Percentiles rank a stretch among this genome's conserved stretches.
Conservation (phyloP, 2,888 invertebrate genomes). For the Lacanobia wlatinum region DNA sequence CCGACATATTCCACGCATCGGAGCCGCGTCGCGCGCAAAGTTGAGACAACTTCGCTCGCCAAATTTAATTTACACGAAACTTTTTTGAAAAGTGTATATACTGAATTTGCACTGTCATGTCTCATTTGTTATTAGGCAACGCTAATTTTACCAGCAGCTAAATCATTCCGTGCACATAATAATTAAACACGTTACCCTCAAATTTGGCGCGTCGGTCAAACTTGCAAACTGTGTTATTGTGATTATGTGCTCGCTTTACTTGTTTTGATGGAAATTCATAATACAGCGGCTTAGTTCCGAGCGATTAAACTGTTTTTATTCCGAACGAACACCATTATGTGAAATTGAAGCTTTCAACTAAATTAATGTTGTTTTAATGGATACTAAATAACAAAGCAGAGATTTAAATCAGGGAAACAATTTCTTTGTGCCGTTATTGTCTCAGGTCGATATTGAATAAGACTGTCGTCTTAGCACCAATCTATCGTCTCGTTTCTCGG, state of each 20-base stretch:
- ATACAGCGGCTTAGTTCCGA: conserved; percentile 63
- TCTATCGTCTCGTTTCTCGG: conserved; percentile 74
- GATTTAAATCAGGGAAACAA: conserved; percentile 75
- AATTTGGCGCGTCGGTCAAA: conserved; percentile 77
- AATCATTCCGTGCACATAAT: conserved; percentile 81
- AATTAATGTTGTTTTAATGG: conserved; percentile 72
- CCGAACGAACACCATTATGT: conserved; percentile 52
- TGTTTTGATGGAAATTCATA: conserved; percentile 67
- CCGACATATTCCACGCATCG: conserved; percentile 72
- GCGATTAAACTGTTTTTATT: conserved; percentile 62
- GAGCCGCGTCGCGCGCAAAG: conserved; percentile 76
- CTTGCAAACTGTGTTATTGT: conserved; percentile 77
- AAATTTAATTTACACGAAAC: conserved; percentile 84
- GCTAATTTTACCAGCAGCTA: conserved; percentile 79
- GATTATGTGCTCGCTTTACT: conserved; percentile 72
- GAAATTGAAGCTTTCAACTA: conserved; percentile 68
- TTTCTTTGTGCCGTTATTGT: conserved; percentile 77
- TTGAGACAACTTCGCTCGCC: conserved; percentile 77
- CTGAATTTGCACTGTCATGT: conserved; percentile 83
- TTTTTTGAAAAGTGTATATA: conserved; percentile 79
- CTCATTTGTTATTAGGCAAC: conserved; percentile 82
- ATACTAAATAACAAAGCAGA: conserved; percentile 70
- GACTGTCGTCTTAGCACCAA: conserved; percentile 78
- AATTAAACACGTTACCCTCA: conserved; percentile 79
- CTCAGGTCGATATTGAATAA: conserved; percentile 83